phyloP scores from a whole-genome alignment of 1,140 invertebrate genomes.

The Drosophila auraria region DNA sequence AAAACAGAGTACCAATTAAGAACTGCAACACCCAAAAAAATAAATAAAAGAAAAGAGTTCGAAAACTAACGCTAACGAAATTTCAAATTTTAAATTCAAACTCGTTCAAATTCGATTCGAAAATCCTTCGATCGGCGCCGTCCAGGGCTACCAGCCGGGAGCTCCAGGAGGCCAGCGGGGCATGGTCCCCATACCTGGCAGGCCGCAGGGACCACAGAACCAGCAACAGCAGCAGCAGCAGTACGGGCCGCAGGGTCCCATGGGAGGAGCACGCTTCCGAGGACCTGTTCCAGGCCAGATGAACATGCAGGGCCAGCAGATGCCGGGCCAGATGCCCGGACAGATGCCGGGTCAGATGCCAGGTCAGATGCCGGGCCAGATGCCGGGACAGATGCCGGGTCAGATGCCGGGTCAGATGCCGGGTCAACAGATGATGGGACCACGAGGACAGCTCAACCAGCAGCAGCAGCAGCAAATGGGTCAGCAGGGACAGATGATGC shows the following conservation, averaged over 20 bases:
- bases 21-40: conserved; percentile 56
- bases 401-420: conserved; percentile 54
- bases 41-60: conserved; percentile 46
- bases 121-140: conserved; percentile 66
- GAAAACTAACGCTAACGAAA: conserved; percentile 72
- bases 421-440: conserved; percentile 44
- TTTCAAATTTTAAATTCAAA: conserved; percentile 63
- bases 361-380: conserved; percentile 25
- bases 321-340: conserved; percentile 46
- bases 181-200: conserved; percentile 83
- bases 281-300: conserved; percentile 75
- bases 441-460: conserved; percentile 40
- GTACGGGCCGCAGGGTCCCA: conserved; percentile 68
- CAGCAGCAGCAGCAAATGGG: conserved; percentile 50
- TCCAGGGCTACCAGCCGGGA: conserved; percentile 82
- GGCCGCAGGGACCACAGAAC: conserved; percentile 74
- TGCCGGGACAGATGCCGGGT: conserved; percentile 44
- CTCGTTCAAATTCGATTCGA: conserved; percentile 79
- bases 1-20: conserved; percentile 78
- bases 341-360: conserved; percentile 43
- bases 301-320: conserved; percentile 53
- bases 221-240: conserved; percentile 69
- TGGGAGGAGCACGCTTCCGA: conserved; percentile 71
- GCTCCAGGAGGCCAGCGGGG: conserved; percentile 65
- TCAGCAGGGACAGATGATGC: conserved; percentile 62